Evolutionary conservation across 2,113 vertebrate genomes (phyloP).

Genomic region (Gila orcuttii): DNA sequence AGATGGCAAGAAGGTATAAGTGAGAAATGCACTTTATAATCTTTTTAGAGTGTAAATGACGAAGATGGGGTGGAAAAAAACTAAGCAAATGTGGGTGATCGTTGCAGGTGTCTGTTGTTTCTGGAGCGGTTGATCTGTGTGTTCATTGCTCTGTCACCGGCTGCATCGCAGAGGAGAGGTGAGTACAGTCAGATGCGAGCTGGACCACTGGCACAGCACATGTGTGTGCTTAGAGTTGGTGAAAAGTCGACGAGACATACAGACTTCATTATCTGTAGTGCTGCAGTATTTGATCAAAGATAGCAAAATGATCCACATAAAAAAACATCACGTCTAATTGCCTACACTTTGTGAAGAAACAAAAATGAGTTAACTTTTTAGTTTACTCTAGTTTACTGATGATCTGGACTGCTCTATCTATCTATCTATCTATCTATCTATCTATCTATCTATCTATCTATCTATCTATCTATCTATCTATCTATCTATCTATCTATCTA

Average conservation of each 20-base stretch:
- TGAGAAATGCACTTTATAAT: background rate
- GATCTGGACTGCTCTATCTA: background rate
- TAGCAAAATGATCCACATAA: no score
- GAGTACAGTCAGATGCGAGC: conserved; percentile 50
- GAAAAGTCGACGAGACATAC: background rate
- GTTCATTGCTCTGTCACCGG: conserved; percentile 59
- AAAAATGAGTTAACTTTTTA: no score
- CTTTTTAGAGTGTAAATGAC: background rate
- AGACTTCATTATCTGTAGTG: background rate
- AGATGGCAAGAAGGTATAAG: conserved; percentile 60
- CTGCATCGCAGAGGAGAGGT: conserved; percentile 74
- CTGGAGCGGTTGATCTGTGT: conserved; percentile 68
- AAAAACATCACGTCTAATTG: no score
- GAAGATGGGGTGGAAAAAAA: background rate
- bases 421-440: background rate
- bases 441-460: background rate
- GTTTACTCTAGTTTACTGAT: background rate
- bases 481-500: background rate
- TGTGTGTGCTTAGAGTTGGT: background rate
- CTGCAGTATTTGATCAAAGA: background rate
- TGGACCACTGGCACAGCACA: conserved; percentile 23
- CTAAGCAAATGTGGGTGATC: conserved; percentile 35
- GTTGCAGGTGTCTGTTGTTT: conserved; percentile 74
- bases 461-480: no score
- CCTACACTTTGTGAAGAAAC: no score